Conservation (phyloP, 2,797 vertebrate genomes). For the Eospalax fontanierii region DNA sequence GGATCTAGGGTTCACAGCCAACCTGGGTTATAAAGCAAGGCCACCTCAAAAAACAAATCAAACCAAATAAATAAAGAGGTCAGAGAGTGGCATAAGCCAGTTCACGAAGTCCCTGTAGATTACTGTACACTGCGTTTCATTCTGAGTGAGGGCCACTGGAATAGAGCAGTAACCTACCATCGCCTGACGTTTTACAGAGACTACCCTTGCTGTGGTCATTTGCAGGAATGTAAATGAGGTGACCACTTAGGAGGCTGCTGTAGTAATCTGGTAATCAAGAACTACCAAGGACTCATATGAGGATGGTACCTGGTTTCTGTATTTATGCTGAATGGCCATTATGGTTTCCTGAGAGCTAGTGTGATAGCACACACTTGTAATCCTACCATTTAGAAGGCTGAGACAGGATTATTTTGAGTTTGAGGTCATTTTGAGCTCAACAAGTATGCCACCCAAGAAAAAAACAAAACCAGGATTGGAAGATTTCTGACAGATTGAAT, state of each 20-base stretch:
- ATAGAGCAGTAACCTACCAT: neutral
- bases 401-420: neutral
- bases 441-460: neutral
- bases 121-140: neutral
- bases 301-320: neutral
- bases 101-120: neutral
- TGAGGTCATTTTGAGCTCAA: neutral
- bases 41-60: neutral
- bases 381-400: neutral
- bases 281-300: too few relatives aligned
- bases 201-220: neutral
- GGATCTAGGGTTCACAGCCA: neutral
- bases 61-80: neutral
- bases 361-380: neutral
- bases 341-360: neutral
- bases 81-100: neutral
- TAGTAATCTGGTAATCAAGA: neutral
- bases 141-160: neutral
- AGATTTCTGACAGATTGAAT: neutral
- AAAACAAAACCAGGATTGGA: neutral
- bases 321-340: neutral
- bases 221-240: neutral
- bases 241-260: neutral
- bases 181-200: constrained; percentile 15
- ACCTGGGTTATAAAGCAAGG: neutral